Evolutionary conservation across 1,140 invertebrate genomes (phyloP).

Genomic region (Drosophila kepulauana): DNA sequence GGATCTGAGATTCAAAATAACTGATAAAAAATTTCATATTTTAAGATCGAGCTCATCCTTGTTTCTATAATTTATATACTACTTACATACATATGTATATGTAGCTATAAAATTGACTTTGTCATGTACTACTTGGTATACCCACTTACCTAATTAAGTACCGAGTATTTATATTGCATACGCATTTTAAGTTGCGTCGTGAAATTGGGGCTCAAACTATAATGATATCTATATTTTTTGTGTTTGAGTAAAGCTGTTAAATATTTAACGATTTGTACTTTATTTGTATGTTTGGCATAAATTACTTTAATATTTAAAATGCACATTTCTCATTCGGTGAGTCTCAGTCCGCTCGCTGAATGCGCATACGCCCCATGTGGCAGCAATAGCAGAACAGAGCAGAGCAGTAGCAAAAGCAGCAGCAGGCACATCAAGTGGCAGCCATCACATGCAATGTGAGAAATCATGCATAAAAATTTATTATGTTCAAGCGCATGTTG

Average conservation of each 20-base stretch:
- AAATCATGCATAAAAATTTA: conserved; percentile 83
- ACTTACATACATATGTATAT: no score
- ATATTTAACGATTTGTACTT: conserved; percentile 49
- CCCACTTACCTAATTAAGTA: background rate
- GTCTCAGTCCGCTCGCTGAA: conserved; percentile 9
- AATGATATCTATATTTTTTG: conserved; percentile 18
- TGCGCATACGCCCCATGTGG: conserved; percentile 74
- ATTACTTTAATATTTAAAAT: conserved; percentile 77
- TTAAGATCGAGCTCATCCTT: no score
- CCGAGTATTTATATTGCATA: background rate
- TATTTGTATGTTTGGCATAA: conserved; percentile 56
- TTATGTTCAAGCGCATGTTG: conserved; percentile 82
- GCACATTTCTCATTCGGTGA: conserved; percentile 51
- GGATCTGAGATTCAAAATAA: no score
- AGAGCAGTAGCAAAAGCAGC: conserved; percentile 14
- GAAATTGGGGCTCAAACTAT: background rate
- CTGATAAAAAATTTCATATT: no score
- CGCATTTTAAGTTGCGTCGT: background rate
- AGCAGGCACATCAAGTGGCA: conserved; percentile 77
- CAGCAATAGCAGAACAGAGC: conserved; percentile 13
- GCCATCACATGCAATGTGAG: conserved; percentile 81
- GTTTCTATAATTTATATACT: no score
- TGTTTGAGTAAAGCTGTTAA: conserved; percentile 20
- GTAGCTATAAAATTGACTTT: no score
- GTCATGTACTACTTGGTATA: no score